phyloP scores from a whole-genome alignment of 2,888 invertebrate species.

The Dolichopus griseipennis region DNA sequence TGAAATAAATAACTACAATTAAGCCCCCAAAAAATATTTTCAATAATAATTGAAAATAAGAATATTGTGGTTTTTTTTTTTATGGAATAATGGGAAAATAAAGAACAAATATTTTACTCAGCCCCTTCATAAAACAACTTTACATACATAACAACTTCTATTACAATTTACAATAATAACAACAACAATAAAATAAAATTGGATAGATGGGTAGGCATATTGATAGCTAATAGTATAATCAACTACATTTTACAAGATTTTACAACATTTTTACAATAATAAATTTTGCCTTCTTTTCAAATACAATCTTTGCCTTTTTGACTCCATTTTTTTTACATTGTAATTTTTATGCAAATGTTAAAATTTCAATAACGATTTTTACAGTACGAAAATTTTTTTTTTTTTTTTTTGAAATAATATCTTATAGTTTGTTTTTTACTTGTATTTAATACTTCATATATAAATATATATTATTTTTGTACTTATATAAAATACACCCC shows the following conservation, averaged over 20 bases:
- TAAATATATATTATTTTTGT: too few relatives aligned
- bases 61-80: slow-evolving; percentile 7
- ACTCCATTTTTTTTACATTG: too few relatives aligned
- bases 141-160: background rate
- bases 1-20: background rate
- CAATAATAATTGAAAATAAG: slow-evolving; percentile 7
- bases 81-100: background rate
- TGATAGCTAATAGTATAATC: background rate
- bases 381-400: too few relatives aligned
- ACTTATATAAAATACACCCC: too few relatives aligned
- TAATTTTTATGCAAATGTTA: too few relatives aligned
- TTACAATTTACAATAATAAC: background rate
- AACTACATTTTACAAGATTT: background rate
- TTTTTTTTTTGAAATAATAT: too few relatives aligned
- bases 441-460: too few relatives aligned
- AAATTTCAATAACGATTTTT: too few relatives aligned
- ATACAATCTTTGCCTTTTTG: background rate
- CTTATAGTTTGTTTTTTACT: too few relatives aligned
- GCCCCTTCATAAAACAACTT: background rate
- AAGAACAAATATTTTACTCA: background rate
- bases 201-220: too few relatives aligned
- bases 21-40: background rate
- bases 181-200: background rate
- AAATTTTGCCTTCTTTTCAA: background rate
- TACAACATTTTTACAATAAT: background rate